Percentiles rank a stretch among this genome's conserved stretches.
Conservation (phyloP, 1,140 invertebrate species). For the Drosophila varians region DNA sequence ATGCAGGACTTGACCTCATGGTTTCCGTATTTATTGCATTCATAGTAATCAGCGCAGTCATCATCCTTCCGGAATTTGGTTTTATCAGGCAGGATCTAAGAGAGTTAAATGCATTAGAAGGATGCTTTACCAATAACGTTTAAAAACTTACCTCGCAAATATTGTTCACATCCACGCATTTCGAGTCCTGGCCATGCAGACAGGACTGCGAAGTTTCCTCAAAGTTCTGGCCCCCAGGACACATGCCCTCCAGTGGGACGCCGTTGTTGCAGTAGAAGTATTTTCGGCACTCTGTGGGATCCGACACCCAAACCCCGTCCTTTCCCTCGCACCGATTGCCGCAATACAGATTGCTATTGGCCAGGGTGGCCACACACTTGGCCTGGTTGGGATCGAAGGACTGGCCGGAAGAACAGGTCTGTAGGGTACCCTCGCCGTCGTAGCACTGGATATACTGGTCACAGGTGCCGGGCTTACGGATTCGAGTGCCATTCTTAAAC, state of each 20-base stretch:
- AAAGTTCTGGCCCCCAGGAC: conserved; percentile 48
- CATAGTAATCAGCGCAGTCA: conserved; percentile 62
- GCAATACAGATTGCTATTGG: conserved; percentile 37
- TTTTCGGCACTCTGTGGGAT: conserved; percentile 62
- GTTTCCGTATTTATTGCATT: conserved; percentile 40
- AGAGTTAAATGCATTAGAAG: not conserved
- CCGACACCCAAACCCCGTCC: conserved; percentile 47
- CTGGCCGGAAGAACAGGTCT: conserved; percentile 21
- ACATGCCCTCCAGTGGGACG: conserved; percentile 23
- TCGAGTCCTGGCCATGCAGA: conserved; percentile 34
- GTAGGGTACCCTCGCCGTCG: conserved; percentile 11
- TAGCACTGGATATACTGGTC: conserved; percentile 62
- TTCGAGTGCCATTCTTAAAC: conserved; percentile 52
- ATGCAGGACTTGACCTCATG: conserved; percentile 23
- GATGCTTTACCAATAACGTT: not conserved
- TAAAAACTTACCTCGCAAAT: conserved; percentile 47
- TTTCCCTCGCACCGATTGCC: conserved; percentile 58
- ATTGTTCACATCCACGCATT: conserved; percentile 62
- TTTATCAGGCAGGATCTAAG: conserved; percentile 35
- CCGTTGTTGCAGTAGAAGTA: conserved; percentile 63
- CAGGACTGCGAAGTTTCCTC: conserved; percentile 53
- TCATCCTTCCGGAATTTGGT: conserved; percentile 53
- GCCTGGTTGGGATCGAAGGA: conserved; percentile 34
- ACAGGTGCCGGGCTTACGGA: conserved; percentile 64
- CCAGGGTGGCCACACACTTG: conserved; percentile 36